These are phyloP conservation scores for Trypoxylon attenuatum DNA, from an alignment of 2,888 invertebrate genomes.

Conservation along the genomic window DNA sequence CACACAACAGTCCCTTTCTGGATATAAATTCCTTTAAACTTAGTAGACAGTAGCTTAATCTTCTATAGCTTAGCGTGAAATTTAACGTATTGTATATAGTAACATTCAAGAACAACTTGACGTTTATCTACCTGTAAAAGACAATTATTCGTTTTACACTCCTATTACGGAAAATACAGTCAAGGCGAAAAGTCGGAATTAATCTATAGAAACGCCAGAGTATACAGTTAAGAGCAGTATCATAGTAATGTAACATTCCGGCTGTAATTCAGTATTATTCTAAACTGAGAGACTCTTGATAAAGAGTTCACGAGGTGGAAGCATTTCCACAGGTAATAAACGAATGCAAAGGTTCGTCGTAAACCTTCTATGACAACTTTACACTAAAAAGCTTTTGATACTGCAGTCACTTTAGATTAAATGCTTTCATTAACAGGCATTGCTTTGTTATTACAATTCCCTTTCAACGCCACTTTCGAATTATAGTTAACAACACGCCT, in stretches of 20 bases:
- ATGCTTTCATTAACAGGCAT: not conserved
- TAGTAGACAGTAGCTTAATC: no score
- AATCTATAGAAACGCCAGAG: not conserved
- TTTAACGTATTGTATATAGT: no score
- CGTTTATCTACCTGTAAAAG: no score
- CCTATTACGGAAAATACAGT: no score
- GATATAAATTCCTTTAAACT: no score
- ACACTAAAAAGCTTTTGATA: not conserved
- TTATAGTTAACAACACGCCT: not conserved
- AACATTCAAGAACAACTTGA: no score
- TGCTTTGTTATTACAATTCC: not conserved
- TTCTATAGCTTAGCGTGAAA: no score
- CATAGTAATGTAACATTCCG: constrained; percentile 11
- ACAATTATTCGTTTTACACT: no score
- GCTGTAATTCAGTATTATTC: no score
- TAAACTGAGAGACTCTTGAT: constrained; percentile 27
- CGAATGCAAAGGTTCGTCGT: constrained; percentile 31
- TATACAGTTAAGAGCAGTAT: not conserved
- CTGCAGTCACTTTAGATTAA: constrained; percentile 5
- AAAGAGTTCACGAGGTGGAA: constrained; percentile 30
- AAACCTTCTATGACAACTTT: constrained; percentile 31
- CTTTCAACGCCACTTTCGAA: not conserved
- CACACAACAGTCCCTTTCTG: no score
- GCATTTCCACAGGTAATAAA: constrained; percentile 35
- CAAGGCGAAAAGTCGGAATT: no score